A percentile compares a stretch with the other conserved stretches of the same genome.
Evolutionary conservation across 2,797 vertebrate genomes (phyloP).

Genomic region (Bovichtus diacanthus): DNA sequence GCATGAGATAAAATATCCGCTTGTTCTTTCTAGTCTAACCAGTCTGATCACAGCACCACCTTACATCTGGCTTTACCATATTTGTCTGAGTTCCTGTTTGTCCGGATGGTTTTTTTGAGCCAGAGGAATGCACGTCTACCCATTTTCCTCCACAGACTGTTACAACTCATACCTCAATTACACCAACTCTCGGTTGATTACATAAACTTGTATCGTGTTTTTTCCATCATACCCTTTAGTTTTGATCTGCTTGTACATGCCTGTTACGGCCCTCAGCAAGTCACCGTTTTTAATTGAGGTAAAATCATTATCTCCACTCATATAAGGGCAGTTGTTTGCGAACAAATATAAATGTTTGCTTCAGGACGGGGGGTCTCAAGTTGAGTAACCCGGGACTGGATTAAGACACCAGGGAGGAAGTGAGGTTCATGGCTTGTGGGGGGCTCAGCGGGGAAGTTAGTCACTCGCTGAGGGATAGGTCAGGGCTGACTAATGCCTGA

Average conservation of each 20-base stretch:
- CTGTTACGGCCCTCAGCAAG: neutral
- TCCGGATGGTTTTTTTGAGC: conserved; percentile 43
- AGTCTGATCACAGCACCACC: conserved; percentile 27
- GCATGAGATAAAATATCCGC: conserved; percentile 28
- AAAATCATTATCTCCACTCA: neutral
- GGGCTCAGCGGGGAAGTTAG: conserved; percentile 63
- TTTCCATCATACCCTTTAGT: neutral
- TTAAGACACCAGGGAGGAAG: conserved; percentile 67
- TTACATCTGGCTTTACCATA: conserved; percentile 64
- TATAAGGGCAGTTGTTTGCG: conserved; percentile 1
- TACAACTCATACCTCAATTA: conserved; percentile 6
- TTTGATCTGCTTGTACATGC: neutral
- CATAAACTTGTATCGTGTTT: conserved; percentile 13
- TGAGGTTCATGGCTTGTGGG: conserved; percentile 48
- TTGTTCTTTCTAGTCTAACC: conserved; percentile 49
- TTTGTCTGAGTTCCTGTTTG: conserved; percentile 71
- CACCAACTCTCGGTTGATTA: neutral
- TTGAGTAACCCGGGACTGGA: conserved; percentile 37
- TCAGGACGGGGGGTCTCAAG: conserved; percentile 13
- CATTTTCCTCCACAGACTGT: conserved; percentile 14
- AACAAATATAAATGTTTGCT: conserved; percentile 6
- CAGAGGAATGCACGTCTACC: conserved; percentile 59
- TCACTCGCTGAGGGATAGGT: conserved; percentile 66
- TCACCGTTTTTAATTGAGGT: neutral
- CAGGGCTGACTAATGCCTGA: conserved; percentile 73